These are phyloP conservation scores for Resseliella maxima DNA, from an alignment of 2,888 invertebrate genomes.

Conservation along the genomic window DNA sequence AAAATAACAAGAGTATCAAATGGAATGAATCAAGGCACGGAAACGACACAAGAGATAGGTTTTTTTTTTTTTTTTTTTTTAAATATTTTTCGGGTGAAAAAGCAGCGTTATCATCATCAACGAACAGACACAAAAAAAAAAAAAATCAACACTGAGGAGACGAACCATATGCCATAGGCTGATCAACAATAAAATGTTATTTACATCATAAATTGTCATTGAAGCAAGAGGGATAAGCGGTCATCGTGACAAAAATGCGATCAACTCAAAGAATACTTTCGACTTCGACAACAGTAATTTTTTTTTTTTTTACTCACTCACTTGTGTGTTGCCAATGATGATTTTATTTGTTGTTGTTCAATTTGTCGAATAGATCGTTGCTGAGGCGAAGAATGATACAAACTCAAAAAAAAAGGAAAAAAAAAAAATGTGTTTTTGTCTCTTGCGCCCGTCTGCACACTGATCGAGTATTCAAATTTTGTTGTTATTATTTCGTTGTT, in stretches of 20 bases:
- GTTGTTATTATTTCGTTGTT: constrained; percentile 40
- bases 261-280: constrained; percentile 33
- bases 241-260: constrained; percentile 2
- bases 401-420: neutral
- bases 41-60: constrained; percentile 14
- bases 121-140: neutral
- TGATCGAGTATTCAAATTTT: constrained; percentile 40
- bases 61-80: neutral
- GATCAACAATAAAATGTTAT: neutral
- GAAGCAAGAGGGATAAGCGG: neutral
- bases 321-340: too few species aligned
- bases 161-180: neutral
- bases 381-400: too few species aligned
- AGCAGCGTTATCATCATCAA: constrained; percentile 27
- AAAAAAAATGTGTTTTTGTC: neutral
- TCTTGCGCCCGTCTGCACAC: constrained; percentile 1
- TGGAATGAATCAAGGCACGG: neutral
- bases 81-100: too few species aligned
- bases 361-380: too few species aligned
- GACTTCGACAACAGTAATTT: neutral
- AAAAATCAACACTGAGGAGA: too few species aligned
- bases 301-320: too few species aligned
- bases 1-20: neutral
- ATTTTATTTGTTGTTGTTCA: too few species aligned
- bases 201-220: constrained; percentile 35